Base-by-base conservation (phyloP, 2,797 vertebrate genomes). In the Danio kyathit region DNA sequence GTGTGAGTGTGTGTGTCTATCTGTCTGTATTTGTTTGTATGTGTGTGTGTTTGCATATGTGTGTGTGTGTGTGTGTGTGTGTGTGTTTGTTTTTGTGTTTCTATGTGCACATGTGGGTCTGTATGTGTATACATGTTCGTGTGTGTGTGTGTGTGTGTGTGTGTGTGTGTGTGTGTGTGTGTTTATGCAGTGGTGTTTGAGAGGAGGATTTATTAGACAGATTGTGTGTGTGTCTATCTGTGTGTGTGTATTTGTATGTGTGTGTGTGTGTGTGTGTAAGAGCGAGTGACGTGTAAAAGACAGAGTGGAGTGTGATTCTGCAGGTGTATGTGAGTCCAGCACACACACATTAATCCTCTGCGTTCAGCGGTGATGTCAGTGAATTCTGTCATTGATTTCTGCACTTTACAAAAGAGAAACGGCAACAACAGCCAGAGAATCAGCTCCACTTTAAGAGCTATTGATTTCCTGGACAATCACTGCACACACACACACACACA, bases 311-410 rank as follows among this genome's bases (percentile, higher is more conserved):
- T 70, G 11, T 52, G 40, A 72, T 56, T 8, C 40, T 19, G 7
- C 0, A 72, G 52, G 52, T 72, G 51, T 38, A 72, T 72, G 44
- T 44, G 40, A 44, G 17, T 43, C 4, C n/a, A 21, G 44, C 51
- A 19, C 2, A 0, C 17, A 44, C 19, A 81, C 64, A 81, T 67
- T 75, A 40, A 54, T 54, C 71, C 69, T 65, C 21, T 16, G 54
- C 60, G 49, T 79, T 74, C 51, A 43, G 49, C 44, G 64, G 71
- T 59, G 40, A 57, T 72, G 49, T 71, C 4, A 14, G 44, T 74
- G 71, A 83, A 60, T 9, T 9, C 67, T 40, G 65, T 14, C 59
- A 86, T 86, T 70, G 85, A 84, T 84, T 85, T 83, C 43, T 70
- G 52, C 49, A 67, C 46, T 77, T 83, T 67, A 59, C 51, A 59